phyloP scores from a whole-genome alignment of 2,888 invertebrate genomes.

The Pachycephus smyrnensis region DNA sequence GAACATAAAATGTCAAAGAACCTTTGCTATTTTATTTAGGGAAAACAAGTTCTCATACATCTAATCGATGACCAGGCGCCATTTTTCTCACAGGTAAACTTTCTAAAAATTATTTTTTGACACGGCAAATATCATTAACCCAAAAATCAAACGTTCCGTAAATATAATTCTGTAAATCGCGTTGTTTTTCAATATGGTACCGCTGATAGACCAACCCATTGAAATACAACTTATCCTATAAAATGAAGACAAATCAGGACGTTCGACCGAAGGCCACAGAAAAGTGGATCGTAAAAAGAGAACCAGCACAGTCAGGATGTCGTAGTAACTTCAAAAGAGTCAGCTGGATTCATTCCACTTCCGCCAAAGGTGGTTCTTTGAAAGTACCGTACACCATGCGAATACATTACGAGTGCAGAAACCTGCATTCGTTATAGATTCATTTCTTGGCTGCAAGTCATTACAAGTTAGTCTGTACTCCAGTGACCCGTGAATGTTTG shows the following conservation, averaged over 20 bases:
- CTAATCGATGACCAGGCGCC: not conserved
- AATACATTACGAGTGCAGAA: constrained; percentile 44
- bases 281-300: not conserved
- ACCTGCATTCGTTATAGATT: constrained; percentile 36
- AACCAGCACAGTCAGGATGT: not conserved
- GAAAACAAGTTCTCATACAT: not conserved
- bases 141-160: not conserved
- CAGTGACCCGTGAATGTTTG: constrained; percentile 64
- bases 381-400: constrained; percentile 9
- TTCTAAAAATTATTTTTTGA: not conserved
- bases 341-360: not conserved
- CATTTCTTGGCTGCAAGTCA: constrained; percentile 40
- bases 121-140: not conserved
- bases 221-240: too few relatives aligned
- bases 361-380: not conserved
- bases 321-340: not conserved
- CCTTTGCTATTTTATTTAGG: not conserved
- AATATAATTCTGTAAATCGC: not conserved
- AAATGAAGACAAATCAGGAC: too few relatives aligned
- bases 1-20: not conserved
- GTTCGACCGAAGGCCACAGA: not conserved
- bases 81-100: not conserved
- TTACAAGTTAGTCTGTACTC: constrained; percentile 53
- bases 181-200: not conserved
- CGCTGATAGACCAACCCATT: too few relatives aligned